phyloP scores from a whole-genome alignment of 2,797 vertebrate genomes.

The Pristis pectinata region DNA sequence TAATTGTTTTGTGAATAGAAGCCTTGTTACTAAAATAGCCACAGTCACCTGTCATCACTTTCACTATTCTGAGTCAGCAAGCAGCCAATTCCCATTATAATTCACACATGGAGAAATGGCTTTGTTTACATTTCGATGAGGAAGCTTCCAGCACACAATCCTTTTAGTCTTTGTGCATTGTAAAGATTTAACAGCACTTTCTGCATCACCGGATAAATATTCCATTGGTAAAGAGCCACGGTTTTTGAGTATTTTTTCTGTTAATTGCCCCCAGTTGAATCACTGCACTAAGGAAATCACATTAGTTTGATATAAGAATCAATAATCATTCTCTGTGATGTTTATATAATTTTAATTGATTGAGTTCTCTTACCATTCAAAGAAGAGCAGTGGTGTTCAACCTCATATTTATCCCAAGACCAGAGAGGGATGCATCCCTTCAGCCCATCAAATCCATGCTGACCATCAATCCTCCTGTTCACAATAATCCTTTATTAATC shows the following conservation, averaged over 20 bases:
- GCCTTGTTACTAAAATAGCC: neutral
- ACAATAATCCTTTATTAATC: no score
- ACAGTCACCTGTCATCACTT: conserved; percentile 11
- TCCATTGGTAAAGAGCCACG: neutral
- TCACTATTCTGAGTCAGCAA: neutral
- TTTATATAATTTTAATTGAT: neutral
- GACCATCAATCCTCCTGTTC: no score
- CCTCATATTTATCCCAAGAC: neutral
- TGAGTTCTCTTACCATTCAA: neutral
- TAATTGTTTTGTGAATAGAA: neutral
- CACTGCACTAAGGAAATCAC: neutral
- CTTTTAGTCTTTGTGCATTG: neutral
- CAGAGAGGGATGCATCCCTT: no score
- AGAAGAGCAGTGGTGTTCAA: neutral
- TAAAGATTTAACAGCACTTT: neutral
- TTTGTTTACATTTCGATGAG: neutral
- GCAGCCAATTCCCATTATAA: conserved; percentile 8
- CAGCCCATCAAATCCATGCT: no score
- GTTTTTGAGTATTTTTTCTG: neutral
- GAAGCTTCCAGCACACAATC: neutral
- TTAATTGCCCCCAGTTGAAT: neutral
- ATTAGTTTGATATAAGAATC: neutral
- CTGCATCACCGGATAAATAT: neutral
- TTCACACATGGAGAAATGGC: neutral
- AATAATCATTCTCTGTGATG: neutral